phyloP scores from a whole-genome alignment of 2,797 vertebrate species.

The Muscicapa comitata region DNA sequence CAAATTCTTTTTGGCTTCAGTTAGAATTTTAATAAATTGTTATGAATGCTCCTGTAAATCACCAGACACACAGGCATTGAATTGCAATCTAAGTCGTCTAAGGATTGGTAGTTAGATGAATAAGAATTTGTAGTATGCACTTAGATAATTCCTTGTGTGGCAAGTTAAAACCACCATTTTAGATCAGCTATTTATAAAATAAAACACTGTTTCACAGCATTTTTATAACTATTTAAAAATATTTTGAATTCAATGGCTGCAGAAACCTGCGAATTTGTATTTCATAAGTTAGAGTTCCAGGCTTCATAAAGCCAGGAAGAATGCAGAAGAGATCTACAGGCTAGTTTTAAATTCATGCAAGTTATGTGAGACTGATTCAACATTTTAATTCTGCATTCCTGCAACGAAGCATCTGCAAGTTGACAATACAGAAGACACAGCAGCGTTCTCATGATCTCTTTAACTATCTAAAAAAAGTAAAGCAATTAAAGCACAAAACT shows the following conservation, averaged over 20 bases:
- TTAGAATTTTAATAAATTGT: conserved; percentile 23
- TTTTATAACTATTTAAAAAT: conserved; percentile 33
- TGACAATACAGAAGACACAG: conserved; percentile 97
- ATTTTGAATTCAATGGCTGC: neutral
- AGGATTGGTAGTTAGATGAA: neutral
- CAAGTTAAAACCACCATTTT: conserved; percentile 47
- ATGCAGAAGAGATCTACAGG: conserved; percentile 78
- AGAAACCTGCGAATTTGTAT: conserved; percentile 11
- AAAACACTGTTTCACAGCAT: conserved; percentile 20
- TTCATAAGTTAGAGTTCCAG: conserved; percentile 73
- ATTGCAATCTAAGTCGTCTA: neutral
- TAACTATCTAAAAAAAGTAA: conserved; percentile 67
- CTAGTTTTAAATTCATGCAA: conserved; percentile 82
- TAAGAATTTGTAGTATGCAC: conserved; percentile 24
- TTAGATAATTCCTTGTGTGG: conserved; percentile 22
- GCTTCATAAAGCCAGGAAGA: conserved; percentile 60
- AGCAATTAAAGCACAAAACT: conserved; percentile 91
- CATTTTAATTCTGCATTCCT: conserved; percentile 80
- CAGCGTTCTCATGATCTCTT: conserved; percentile 85
- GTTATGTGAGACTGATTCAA: conserved; percentile 69
- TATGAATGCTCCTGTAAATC: conserved; percentile 37
- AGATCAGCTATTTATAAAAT: conserved; percentile 21
- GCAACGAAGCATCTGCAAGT: conserved; percentile 93
- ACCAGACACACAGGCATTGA: neutral
- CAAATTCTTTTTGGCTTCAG: conserved; percentile 19